Evolutionary conservation across 30 jellyfish, hydroid and myxozoan species (phyloP).

Genomic region (Rhopilema esculentum): DNA sequence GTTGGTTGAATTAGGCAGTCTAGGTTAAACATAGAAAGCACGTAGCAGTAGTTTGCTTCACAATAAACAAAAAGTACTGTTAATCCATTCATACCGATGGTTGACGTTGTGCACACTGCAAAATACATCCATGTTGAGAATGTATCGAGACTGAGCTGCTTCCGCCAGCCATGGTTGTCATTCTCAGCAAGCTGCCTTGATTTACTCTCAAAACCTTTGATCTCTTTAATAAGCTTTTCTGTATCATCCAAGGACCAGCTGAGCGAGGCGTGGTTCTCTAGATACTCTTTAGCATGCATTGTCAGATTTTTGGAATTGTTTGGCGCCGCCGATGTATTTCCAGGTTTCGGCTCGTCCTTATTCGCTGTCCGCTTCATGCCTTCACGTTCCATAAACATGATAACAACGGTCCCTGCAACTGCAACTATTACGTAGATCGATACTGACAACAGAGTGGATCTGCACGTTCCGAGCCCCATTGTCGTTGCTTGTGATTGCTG

Average conservation of each 20-base stretch:
- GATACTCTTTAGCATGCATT: not conserved
- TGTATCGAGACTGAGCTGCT: constrained; percentile 9
- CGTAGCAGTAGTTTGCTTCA: not conserved
- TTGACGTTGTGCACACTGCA: constrained; percentile 33
- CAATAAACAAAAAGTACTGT: not conserved
- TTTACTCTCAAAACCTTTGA: constrained; percentile 13
- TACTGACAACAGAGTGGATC: constrained; percentile 34
- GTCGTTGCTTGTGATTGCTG: not conserved
- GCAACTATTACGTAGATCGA: constrained; percentile 26
- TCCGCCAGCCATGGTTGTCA: constrained; percentile 14
- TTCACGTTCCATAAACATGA: constrained; percentile 55
- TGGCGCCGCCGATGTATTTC: not conserved
- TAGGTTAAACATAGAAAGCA: no score
- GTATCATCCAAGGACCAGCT: constrained; percentile 24
- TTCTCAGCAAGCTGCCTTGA: constrained; percentile 7
- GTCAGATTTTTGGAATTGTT: constrained; percentile 13
- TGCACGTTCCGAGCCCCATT: constrained; percentile 49
- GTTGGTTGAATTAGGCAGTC: no score
- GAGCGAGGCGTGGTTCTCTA: constrained; percentile 32
- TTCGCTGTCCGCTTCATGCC: constrained; percentile 12
- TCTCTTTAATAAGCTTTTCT: constrained; percentile 15
- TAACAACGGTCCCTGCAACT: constrained; percentile 40
- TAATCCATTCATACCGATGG: constrained; percentile 23
- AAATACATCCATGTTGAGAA: constrained; percentile 46
- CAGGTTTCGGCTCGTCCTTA: constrained; percentile 22